These are phyloP conservation scores for Trachelus stipa DNA, from an alignment of 2,888 invertebrate species.

Conservation along the genomic window DNA sequence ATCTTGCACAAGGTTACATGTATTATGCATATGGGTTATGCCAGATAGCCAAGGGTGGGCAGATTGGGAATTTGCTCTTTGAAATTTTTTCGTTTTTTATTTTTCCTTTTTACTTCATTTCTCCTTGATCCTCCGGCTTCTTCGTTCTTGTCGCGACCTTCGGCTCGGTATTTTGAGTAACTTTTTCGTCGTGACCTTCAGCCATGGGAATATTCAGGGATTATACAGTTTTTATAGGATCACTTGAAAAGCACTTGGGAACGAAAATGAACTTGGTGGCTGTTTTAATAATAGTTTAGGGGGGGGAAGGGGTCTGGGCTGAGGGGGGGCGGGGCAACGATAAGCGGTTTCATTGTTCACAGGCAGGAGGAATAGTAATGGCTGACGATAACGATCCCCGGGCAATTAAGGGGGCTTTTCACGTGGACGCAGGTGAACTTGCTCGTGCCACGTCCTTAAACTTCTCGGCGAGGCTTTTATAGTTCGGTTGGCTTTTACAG, in stretches of 20 bases:
- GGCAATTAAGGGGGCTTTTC: neutral
- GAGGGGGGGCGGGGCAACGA: neutral
- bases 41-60: neutral
- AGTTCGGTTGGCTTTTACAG: neutral
- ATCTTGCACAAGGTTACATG: constrained; percentile 28
- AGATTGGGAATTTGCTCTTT: neutral
- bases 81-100: neutral
- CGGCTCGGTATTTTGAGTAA: neutral
- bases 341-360: neutral
- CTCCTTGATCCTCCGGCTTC: neutral
- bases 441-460: neutral
- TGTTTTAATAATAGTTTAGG: neutral
- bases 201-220: neutral
- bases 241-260: neutral
- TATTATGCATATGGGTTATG: constrained; percentile 20
- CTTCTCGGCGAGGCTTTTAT: neutral
- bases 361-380: neutral
- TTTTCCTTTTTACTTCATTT: neutral
- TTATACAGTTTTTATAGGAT: neutral
- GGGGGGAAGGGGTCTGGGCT: accelerated
- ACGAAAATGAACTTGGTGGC: neutral
- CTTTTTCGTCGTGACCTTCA: neutral
- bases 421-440: neutral
- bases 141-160: neutral
- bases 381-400: neutral